Evolutionary conservation across 1,140 invertebrate genomes (phyloP).

Genomic region (Dufourea novaeangliae): DNA sequence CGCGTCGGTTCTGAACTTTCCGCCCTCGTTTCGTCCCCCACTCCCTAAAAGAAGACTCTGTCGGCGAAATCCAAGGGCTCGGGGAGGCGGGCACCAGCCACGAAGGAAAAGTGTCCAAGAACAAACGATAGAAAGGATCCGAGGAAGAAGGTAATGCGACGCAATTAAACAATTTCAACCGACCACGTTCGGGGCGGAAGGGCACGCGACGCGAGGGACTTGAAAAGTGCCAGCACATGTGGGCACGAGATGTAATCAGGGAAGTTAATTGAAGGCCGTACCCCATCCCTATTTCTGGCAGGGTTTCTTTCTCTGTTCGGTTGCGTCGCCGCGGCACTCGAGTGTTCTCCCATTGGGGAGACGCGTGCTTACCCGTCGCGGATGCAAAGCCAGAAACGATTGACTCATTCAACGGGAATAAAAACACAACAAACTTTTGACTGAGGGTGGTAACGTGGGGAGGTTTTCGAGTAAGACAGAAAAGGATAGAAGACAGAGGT

Average conservation of each 20-base stretch:
- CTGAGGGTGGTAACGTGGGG: too few relatives aligned
- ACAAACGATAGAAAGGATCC: neutral
- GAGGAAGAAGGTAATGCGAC: conserved; percentile 60
- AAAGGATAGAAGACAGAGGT: neutral
- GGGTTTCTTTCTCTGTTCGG: conserved; percentile 26
- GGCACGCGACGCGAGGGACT: conserved; percentile 61
- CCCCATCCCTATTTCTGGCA: conserved; percentile 5
- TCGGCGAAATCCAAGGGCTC: neutral
- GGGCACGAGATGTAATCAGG: conserved; percentile 71
- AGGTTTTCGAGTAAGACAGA: too few relatives aligned
- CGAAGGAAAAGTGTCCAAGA: conserved; percentile 41
- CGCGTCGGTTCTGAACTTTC: conserved; percentile 1
- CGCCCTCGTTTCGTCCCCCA: neutral
- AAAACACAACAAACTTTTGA: conserved; percentile 76
- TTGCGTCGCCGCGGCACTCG: conserved; percentile 29
- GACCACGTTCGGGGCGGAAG: too few relatives aligned
- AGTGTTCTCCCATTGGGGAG: conserved; percentile 72
- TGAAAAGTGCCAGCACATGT: conserved; percentile 67
- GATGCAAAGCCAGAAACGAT: conserved; percentile 77
- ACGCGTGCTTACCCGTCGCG: conserved; percentile 50
- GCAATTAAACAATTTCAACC: conserved; percentile 76
- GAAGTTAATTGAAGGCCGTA: conserved; percentile 77
- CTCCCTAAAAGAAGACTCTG: neutral
- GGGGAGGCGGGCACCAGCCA: neutral
- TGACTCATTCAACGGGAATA: conserved; percentile 80